Percentiles rank a stretch among this genome's conserved stretches.
These are phyloP conservation scores for Oreochromis aureus DNA, from an alignment of 2,113 vertebrate genomes.

Conservation along the genomic window DNA sequence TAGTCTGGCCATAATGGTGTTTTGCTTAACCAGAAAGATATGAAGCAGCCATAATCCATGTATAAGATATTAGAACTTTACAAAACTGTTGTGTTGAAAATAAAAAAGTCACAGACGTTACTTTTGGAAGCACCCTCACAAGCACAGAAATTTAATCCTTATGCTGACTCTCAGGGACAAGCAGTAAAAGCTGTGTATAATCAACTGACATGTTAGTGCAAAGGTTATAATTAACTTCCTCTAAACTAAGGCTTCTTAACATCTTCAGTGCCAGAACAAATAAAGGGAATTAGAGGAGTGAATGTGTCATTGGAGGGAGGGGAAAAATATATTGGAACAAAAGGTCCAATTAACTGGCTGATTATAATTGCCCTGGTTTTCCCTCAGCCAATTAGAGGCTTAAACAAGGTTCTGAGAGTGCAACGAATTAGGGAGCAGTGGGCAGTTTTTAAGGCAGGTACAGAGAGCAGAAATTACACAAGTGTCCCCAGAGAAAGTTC, in stretches of 20 bases:
- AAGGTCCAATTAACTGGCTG: conserved; percentile 66
- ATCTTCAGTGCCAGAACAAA: background rate
- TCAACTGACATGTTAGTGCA: conserved; percentile 19
- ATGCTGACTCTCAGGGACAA: background rate
- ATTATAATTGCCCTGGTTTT: conserved; percentile 63
- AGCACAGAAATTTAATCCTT: background rate
- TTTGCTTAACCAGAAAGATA: background rate
- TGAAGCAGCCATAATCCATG: background rate
- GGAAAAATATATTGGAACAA: conserved; percentile 41
- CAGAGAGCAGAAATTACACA: conserved; percentile 41
- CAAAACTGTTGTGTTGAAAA: background rate
- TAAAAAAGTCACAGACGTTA: background rate
- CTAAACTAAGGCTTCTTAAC: conserved; percentile 2
- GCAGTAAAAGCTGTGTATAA: background rate
- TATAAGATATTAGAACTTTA: background rate
- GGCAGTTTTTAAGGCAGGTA: conserved; percentile 52
- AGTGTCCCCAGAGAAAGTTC: conserved; percentile 39
- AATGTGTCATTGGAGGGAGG: background rate
- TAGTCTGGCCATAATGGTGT: background rate
- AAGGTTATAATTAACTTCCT: conserved; percentile 49
- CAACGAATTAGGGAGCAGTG: conserved; percentile 16
- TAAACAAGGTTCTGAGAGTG: conserved; percentile 41
- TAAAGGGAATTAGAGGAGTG: background rate
- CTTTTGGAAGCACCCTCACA: background rate
- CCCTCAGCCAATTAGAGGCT: conserved; percentile 57